These are phyloP conservation scores for Pherbina coryleti DNA, from an alignment of 2,888 invertebrate species.

Conservation along the genomic window DNA sequence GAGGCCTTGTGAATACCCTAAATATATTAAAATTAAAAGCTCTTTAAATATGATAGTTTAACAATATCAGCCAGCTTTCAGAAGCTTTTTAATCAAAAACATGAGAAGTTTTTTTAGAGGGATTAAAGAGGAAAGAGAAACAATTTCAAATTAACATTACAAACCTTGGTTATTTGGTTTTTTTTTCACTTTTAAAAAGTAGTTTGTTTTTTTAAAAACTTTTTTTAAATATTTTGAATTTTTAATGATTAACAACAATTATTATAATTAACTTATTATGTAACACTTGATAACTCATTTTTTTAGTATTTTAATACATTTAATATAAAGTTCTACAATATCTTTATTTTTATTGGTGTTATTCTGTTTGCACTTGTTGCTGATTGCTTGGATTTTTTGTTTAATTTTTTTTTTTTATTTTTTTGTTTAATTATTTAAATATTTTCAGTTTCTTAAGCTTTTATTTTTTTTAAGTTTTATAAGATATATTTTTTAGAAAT, in stretches of 20 bases:
- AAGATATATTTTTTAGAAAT: no score
- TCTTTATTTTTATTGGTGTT: background rate
- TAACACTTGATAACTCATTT: constrained; percentile 1
- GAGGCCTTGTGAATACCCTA: no score
- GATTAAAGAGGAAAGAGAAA: no score
- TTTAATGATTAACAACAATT: background rate
- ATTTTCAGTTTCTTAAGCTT: background rate
- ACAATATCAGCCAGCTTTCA: no score
- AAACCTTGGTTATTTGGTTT: no score
- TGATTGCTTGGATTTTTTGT: no score
- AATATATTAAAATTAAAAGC: no score
- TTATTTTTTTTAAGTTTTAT: background rate
- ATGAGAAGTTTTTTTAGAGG: no score
- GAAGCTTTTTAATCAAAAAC: no score
- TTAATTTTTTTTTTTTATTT: no score
- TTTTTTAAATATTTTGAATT: background rate
- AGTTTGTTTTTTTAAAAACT: background rate
- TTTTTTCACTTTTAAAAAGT: background rate
- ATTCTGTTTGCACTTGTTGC: background rate
- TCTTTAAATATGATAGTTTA: no score
- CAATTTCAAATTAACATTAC: no score
- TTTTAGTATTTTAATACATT: background rate
- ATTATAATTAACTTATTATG: constrained; percentile 3
- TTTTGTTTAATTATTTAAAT: background rate
- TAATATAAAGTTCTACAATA: background rate